Percentiles rank a stretch among this genome's conserved stretches.
phyloP scores from a whole-genome alignment of 2,888 invertebrate genomes.

The Apodemia mormo region DNA sequence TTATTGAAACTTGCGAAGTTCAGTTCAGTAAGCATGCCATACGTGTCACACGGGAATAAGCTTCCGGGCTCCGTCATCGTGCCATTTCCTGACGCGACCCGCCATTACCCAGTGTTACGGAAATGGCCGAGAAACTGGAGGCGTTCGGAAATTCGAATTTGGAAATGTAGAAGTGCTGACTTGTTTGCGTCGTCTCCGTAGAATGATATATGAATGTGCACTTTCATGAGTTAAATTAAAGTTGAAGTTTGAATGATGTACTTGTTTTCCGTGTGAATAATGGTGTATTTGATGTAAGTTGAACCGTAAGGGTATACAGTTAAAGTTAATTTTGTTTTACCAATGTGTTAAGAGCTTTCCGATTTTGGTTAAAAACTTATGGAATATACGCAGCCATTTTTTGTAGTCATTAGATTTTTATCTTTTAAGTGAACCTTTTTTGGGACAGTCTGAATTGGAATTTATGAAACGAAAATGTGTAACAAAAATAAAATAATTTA shows the following conservation, averaged over 20 bases:
- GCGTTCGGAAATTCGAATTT: conserved; percentile 45
- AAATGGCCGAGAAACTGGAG: conserved; percentile 54
- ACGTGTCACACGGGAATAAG: conserved; percentile 40
- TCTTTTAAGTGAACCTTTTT: too few relatives aligned
- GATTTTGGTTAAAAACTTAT: too few relatives aligned
- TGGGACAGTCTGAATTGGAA: too few relatives aligned
- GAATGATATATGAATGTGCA: conserved; percentile 3
- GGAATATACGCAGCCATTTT: too few relatives aligned
- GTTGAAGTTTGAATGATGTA: not conserved
- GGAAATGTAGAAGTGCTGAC: conserved; percentile 28
- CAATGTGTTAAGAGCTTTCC: too few relatives aligned
- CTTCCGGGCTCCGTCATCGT: conserved; percentile 62
- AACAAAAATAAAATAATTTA: too few relatives aligned
- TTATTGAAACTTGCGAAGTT: conserved; percentile 22
- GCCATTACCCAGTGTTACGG: conserved; percentile 60
- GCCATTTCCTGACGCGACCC: conserved; percentile 60
- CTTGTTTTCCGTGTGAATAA: not conserved
- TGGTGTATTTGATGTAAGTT: not conserved
- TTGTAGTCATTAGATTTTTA: too few relatives aligned
- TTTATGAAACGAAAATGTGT: too few relatives aligned
- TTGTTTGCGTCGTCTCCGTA: conserved; percentile 1
- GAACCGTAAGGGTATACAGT: too few relatives aligned
- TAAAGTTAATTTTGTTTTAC: too few relatives aligned
- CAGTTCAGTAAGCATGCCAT: conserved; percentile 27
- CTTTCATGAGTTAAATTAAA: not conserved